phyloP scores from a whole-genome alignment of 2,888 invertebrate species.

The Apomyelois bistriatella region DNA sequence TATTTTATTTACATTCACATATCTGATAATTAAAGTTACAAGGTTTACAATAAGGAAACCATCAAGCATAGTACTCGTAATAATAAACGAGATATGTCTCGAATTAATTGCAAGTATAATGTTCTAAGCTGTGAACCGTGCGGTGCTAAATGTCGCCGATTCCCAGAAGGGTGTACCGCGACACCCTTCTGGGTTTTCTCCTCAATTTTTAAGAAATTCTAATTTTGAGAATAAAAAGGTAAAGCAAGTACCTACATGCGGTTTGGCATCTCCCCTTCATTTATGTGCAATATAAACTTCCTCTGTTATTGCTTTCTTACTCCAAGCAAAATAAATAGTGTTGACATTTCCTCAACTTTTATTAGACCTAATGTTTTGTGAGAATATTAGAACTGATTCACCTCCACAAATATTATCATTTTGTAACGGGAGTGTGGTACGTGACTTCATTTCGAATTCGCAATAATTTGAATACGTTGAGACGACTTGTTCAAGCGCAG shows the following conservation, averaged over 20 bases:
- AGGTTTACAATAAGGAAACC: neutral
- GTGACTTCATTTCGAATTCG: neutral
- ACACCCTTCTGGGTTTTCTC: too few species aligned
- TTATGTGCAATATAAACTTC: neutral
- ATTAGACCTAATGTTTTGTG: neutral
- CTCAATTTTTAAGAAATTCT: slow-evolving; percentile 37
- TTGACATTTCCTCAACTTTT: neutral
- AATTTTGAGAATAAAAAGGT: slow-evolving; percentile 45
- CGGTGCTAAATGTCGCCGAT: slow-evolving; percentile 40
- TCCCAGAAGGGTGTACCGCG: slow-evolving; percentile 28
- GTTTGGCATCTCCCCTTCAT: neutral
- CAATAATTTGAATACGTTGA: slow-evolving; percentile 3
- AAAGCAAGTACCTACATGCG: slow-evolving; percentile 49
- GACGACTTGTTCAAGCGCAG: too few species aligned
- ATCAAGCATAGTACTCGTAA: neutral
- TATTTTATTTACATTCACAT: neutral
- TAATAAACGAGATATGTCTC: neutral
- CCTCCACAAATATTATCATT: slow-evolving; percentile 2
- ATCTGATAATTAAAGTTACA: neutral
- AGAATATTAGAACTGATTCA: neutral
- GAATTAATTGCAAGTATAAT: slow-evolving; percentile 2
- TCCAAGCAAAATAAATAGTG: neutral
- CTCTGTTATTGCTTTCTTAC: neutral
- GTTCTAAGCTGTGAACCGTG: slow-evolving; percentile 16
- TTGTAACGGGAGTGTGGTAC: slow-evolving; percentile 3